Evolutionary conservation across 1,140 invertebrate species (phyloP), one percentile per base, ranked within the genome.

Genomic region (Eurosta solidaginis): DNA sequence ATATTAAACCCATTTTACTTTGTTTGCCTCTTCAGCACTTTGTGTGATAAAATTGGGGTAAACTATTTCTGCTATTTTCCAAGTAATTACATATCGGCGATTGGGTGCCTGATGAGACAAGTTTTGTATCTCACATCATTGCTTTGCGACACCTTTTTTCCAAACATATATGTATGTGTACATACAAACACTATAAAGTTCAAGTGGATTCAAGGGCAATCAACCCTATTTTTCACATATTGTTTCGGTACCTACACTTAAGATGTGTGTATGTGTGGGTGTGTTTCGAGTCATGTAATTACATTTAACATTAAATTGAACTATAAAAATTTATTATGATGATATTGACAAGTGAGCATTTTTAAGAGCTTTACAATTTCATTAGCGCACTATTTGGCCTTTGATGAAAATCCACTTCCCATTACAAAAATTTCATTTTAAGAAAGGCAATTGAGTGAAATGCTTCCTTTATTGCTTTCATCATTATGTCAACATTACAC

Each of bases 251-350:
- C n/a, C n/a, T n/a, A n/a, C n/a, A n/a, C n/a, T n/a, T n/a, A n/a
- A n/a, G n/a, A 10, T 40, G 22, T 42, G 20, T 68, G 17, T 68
- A 10, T 68, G 10, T 68, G 1, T 9, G 1, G 50, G 17, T 10
- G 12, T 17, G 12, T 14, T 20, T 68, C n/a, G n/a, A n/a, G n/a
- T n/a, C n/a, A n/a, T 68, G 17, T 20, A 68, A 36, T 68, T 68
- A n/a, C 17, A 2, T 59, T 36, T 14, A 59, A n/a, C 54, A 68
- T 22, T 17, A 40, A 68, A 68, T 36, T 68, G 33, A 14, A 68
- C 59, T 68, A 68, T 68, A 68, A 68, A 68, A 68, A 68, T 68
- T 68, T 42, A 68, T 68, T 68, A 63, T n/a, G n/a, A 40, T 36
- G 36, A 40, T 22, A 20, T 68, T 20, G 59, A 42, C n/a, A 68